Evolutionary conservation across 2,113 vertebrate genomes (phyloP), one percentile per base, ranked within the genome.

Genomic region (Gymnocephalus cernua): DNA sequence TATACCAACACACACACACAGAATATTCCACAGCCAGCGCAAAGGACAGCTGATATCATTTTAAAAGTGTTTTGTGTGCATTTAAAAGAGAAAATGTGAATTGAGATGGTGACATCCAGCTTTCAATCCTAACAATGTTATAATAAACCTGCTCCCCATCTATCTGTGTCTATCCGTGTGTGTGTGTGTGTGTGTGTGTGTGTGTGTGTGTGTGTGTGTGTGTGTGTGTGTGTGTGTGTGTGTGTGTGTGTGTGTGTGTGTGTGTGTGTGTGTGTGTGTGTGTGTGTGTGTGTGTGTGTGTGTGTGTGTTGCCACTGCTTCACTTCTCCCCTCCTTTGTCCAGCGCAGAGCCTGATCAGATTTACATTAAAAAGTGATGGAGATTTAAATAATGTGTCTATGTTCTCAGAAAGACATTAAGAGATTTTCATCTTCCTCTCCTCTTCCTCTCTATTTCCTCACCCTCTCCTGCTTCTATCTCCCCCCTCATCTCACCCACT

Each of bases 331-430:
- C 94, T 84, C 66, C 83, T 76, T 63, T 80, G 74, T 82, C 94
- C 95, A 96, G 96, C 91, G 93, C 92, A 92, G 94, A 92, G 93
- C 93, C 92, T 95, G 96, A 97, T 97, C 95, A 94, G 96, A 98
- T 97, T 97, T 98, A 95, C 96, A 97, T 96, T 95, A 96, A 96
- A 96, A 97, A 95, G 96, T 94, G 94, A 96, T 95, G 94, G 93
- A 96, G 96, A 96, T 96, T 96, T 96, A 95, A 97, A 96, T 97
- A 96, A 96, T 96, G 95, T 95, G 90, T 94, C 96, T 97, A 96
- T 97, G 97, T 97, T 96, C 94, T 97, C 93, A 95, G 94, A 95
- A 92, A 96, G 96, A 96, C 94, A 96, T 92, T 92, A 91, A 94
- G 91, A 96, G 95, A 98, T 97, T 97, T 97, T 90, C 93, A 90